Evolutionary conservation across 2,888 invertebrate species (phyloP), one percentile per base, ranked within the genome.

Genomic region (Polyommatus icarus): DNA sequence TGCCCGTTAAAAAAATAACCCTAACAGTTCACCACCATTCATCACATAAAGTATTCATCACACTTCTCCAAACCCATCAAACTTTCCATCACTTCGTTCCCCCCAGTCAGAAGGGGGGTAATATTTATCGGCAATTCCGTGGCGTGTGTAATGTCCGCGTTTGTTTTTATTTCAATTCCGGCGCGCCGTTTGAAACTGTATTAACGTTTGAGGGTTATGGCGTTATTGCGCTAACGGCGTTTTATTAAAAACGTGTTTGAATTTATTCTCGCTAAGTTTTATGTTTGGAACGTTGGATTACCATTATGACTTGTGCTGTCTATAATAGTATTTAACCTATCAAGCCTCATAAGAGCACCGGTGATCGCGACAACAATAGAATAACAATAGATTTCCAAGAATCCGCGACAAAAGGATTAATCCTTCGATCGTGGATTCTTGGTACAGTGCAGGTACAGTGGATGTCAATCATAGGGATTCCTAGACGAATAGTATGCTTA

Each of bases 131-230:
- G 40, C 75, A 75, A 50, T 75, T 75, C 50, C 46, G 75, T 29
- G 75, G 75, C 50, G 50, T 50, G 75, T 75, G 24, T 75, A 75
- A 75, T 75, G 75, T 75, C 75, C 20, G 50, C 50, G 29, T 54
- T 32, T 75, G 29, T 75, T 75, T 75, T 75, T 75, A 75, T 75
- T 75, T 75, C 50, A 75, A 75, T 75, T 75, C 50, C 12, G 24
- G 46, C 46, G 73, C n/a, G 46, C 73, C 20, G 36, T 73, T 73
- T 46, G 46, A 73, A 72, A 72, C 40, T 72, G 36, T 72, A 72
- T 72, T 72, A 72, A 72, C 40, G 18, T 72, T 72, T 61, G 24
- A 61, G 61, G 61, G 67, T 67, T 67, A 67, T 32, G 67, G 67
- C 29, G 61, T 24, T 32, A 67, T 67, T 32, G 67, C 61, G 67